Percentiles rank a stretch among this genome's conserved stretches.
phyloP scores from a whole-genome alignment of 2,888 invertebrate species.

The Ferdinandea cuprea region DNA sequence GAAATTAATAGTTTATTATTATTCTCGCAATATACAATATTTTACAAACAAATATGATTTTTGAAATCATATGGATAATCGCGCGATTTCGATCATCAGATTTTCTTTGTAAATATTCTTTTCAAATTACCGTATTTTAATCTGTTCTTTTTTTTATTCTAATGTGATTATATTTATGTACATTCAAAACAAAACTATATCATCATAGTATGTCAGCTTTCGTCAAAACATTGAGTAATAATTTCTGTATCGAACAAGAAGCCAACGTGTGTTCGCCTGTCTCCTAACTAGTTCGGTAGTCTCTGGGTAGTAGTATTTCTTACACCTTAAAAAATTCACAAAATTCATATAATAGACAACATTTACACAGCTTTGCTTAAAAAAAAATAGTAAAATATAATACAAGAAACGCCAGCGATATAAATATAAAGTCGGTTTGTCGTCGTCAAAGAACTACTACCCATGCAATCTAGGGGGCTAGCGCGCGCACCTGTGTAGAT shows the following conservation, averaged over 20 bases:
- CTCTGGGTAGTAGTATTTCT: constrained; percentile 15
- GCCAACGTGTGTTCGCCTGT: constrained; percentile 31
- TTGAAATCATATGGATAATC: constrained; percentile 45
- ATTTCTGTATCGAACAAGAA: constrained; percentile 40
- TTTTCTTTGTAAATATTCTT: constrained; percentile 32
- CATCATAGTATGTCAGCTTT: constrained; percentile 31
- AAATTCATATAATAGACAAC: constrained; percentile 51
- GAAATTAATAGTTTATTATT: constrained; percentile 67
- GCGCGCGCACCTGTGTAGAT: constrained; percentile 1
- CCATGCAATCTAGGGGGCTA: not conserved
- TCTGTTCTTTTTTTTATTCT: constrained; percentile 51
- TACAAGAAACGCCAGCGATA: constrained; percentile 47
- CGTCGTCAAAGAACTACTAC: constrained; percentile 34
- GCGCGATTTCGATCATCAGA: constrained; percentile 23
- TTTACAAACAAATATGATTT: constrained; percentile 72
- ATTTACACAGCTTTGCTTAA: constrained; percentile 63
- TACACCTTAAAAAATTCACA: constrained; percentile 51
- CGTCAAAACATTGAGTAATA: constrained; percentile 28
- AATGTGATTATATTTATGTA: constrained; percentile 69
- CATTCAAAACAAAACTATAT: constrained; percentile 62
- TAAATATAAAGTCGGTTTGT: constrained; percentile 34
- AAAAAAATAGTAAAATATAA: constrained; percentile 52
- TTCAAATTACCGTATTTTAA: constrained; percentile 40
- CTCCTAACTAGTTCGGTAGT: constrained; percentile 36
- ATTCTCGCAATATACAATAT: constrained; percentile 71